These are phyloP conservation scores for Blera fallax DNA, from an alignment of 2,888 invertebrate genomes.

Conservation along the genomic window DNA sequence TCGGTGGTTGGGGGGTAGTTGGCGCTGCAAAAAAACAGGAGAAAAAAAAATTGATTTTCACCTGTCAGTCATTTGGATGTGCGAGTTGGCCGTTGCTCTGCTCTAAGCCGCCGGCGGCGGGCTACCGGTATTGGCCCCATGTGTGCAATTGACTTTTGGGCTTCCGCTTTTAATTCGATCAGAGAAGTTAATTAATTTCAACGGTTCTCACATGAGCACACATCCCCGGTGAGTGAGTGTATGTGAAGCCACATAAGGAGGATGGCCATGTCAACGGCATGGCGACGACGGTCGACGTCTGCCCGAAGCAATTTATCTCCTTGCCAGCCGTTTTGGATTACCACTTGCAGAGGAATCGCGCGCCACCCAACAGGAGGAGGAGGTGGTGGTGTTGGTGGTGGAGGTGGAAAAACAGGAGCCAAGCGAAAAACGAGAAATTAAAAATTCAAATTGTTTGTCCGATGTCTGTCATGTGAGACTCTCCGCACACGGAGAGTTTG, in stretches of 20 bases:
- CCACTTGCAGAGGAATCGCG: slow-evolving; percentile 24
- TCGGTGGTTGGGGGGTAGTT: not conserved
- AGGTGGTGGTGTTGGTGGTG: not conserved
- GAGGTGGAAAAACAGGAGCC: not conserved
- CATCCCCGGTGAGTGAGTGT: slow-evolving; percentile 31
- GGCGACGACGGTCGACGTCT: not conserved
- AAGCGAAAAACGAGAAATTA: slow-evolving; percentile 62
- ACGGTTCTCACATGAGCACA: slow-evolving; percentile 50
- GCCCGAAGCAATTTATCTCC: slow-evolving; percentile 56
- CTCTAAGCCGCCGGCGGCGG: slow-evolving; percentile 28
- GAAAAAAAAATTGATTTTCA: slow-evolving; percentile 63
- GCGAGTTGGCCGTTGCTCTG: slow-evolving; percentile 6
- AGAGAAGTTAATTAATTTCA: slow-evolving; percentile 73
- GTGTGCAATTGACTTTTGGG: slow-evolving; percentile 71
- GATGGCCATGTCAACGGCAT: not conserved
- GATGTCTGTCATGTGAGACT: slow-evolving; percentile 70
- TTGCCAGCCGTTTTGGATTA: slow-evolving; percentile 51
- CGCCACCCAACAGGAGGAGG: not conserved
- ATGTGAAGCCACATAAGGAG: slow-evolving; percentile 67
- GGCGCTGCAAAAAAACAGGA: not conserved
- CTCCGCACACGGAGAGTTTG: slow-evolving; percentile 44
- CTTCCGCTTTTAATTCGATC: slow-evolving; percentile 73
- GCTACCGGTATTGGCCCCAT: slow-evolving; percentile 47
- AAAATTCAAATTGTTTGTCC: slow-evolving; percentile 72
- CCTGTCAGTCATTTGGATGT: slow-evolving; percentile 54